A percentile compares a stretch with the other conserved stretches of the same genome.
These are phyloP conservation scores for Lasaia peninsularis DNA, from an alignment of 1,140 invertebrate species.

Conservation along the genomic window DNA sequence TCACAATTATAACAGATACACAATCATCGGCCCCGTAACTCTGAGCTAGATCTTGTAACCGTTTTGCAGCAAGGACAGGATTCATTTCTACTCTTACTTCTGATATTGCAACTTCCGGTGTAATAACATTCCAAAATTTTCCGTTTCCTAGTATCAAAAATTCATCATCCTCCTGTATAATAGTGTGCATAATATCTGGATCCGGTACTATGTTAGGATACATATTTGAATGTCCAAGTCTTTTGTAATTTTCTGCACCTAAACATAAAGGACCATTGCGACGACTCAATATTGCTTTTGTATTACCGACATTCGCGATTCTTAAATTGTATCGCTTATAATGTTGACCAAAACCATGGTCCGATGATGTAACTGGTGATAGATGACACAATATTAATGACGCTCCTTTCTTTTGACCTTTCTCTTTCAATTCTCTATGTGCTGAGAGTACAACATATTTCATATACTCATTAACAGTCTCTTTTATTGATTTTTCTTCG, in stretches of 20 bases:
- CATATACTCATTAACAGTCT: constrained; percentile 88
- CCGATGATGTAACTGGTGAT: constrained; percentile 73
- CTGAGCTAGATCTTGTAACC: constrained; percentile 88
- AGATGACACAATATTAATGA: constrained; percentile 86
- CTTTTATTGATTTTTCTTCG: constrained; percentile 88
- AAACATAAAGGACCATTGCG: constrained; percentile 79
- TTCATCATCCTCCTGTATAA: constrained; percentile 87
- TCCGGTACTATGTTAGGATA: constrained; percentile 84
- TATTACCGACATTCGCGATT: constrained; percentile 85
- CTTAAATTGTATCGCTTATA: constrained; percentile 80
- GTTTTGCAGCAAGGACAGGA: constrained; percentile 87
- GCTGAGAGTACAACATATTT: constrained; percentile 89
- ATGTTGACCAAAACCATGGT: constrained; percentile 68
- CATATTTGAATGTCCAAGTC: constrained; percentile 81
- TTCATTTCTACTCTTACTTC: constrained; percentile 86
- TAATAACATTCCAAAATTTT: constrained; percentile 87
- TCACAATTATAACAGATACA: constrained; percentile 86
- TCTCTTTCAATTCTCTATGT: constrained; percentile 85
- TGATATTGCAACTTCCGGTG: constrained; percentile 84
- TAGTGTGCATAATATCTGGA: constrained; percentile 85
- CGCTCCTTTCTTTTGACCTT: constrained; percentile 83
- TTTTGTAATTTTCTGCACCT: constrained; percentile 78
- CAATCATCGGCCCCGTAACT: constrained; percentile 90
- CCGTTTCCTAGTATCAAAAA: constrained; percentile 89
- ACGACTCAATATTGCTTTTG: constrained; percentile 83